These are phyloP conservation scores for Drosophila gunungcola DNA, from an alignment of 1,140 invertebrate species.

Conservation along the genomic window DNA sequence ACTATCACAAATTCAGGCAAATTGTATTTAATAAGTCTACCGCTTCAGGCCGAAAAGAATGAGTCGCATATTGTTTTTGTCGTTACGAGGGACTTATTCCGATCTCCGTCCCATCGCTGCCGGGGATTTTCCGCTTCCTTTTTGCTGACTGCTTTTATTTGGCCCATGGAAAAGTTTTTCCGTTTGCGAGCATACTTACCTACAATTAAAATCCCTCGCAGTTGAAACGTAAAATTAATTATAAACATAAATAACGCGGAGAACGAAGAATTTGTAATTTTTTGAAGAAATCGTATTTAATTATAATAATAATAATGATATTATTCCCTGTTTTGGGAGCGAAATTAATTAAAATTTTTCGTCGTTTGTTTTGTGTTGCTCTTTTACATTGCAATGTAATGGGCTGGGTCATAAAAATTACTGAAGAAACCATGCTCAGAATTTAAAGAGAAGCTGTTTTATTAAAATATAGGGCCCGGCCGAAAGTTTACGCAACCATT, in stretches of 20 bases:
- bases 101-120: slow-evolving; percentile 24
- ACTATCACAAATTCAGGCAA: slow-evolving; percentile 13
- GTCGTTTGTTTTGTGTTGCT: slow-evolving; percentile 17
- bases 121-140: slow-evolving; percentile 31
- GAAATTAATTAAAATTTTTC: slow-evolving; percentile 59
- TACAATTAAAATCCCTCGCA: slow-evolving; percentile 62
- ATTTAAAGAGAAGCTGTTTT: slow-evolving; percentile 3
- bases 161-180: slow-evolving; percentile 54
- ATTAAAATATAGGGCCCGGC: too few relatives aligned
- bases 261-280: slow-evolving; percentile 29
- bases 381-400: background rate
- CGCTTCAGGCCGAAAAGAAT: slow-evolving; percentile 21
- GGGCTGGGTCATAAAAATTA: slow-evolving; percentile 3
- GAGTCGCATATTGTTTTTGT: slow-evolving; percentile 43
- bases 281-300: slow-evolving; percentile 46
- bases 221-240: slow-evolving; percentile 69
- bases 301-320: slow-evolving; percentile 73
- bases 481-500: too few relatives aligned
- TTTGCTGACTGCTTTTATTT: slow-evolving; percentile 34
- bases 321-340: slow-evolving; percentile 43
- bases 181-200: slow-evolving; percentile 51
- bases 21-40: slow-evolving; percentile 13
- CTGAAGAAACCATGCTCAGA: slow-evolving; percentile 3
- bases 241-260: slow-evolving; percentile 45
- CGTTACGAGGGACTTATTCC: slow-evolving; percentile 42